Base-by-base conservation (phyloP, 2,113 vertebrate genomes). In the Odobenus rosmarus region DNA sequence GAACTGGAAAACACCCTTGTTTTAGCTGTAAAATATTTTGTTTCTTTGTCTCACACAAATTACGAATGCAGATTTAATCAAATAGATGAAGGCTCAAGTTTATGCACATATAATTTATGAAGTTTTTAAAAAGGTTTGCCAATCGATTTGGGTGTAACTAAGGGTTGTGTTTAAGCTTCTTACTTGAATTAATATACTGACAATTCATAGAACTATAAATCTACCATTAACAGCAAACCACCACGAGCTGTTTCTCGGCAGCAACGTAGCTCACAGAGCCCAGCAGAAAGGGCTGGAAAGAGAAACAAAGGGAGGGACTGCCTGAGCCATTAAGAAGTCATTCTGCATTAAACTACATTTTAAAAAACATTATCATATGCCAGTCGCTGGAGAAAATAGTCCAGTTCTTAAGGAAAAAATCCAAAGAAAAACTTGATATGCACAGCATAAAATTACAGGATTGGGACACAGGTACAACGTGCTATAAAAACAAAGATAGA, bases 11-110 rank as follows among this genome's bases (percentile, higher is more conserved):
- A 92, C 71, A 53, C 26, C 31, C 33, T 86, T 92, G 90, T n/a
- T 93, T 97, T 55, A 94, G 19, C 62, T 97, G 51, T 59, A 79
- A 86, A 94, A 94, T 42, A 42, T 23, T 80, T 59, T 39, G 91
- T 26, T 88, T 88, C 86, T 80, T 97, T 97, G 76, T 74, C 91
- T 95, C 89, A 92, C 6, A 72, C 80, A 96, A 95, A 96, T 97
- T 98, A 96, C 39, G 55, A 98, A 95, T 94, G 93, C 72, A 95
- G 80, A 95, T 97, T 97, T 97, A 96, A 96, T 96, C 69, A 97
- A 88, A 88, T 23, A 90, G 55, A 53, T 53, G 31, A 86, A 92
- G 61, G 46, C 51, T 88, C 76, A 90, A 90, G 64, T 88, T 97
- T 94, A 95, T 85, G 36, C 51, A 81, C 67, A 62, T 77, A 81